phyloP scores from a whole-genome alignment of 1,140 invertebrate genomes.

The Thaumatotibia leucotreta region DNA sequence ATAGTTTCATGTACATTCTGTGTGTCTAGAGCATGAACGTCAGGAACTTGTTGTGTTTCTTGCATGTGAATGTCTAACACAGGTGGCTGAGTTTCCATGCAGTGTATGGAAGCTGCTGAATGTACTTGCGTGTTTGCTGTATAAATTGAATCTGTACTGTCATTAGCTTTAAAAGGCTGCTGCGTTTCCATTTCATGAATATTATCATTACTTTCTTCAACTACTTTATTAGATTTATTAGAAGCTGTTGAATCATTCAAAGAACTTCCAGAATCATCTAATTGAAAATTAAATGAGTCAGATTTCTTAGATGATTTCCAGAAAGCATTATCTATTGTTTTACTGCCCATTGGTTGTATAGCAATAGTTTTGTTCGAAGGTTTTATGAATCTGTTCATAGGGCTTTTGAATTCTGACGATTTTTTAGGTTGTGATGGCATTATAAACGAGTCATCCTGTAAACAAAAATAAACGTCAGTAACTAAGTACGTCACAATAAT shows the following conservation, averaged over 20 bases:
- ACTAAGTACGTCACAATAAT: too few species aligned
- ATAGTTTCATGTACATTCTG: neutral
- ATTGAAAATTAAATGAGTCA: slow-evolving; percentile 38
- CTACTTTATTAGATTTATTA: slow-evolving; percentile 15
- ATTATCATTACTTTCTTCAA: slow-evolving; percentile 18
- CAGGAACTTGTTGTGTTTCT: neutral
- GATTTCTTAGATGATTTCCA: slow-evolving; percentile 54
- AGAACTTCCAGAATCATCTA: slow-evolving; percentile 33
- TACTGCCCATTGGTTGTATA: slow-evolving; percentile 41
- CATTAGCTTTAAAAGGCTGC: slow-evolving; percentile 19
- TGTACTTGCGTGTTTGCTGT: slow-evolving; percentile 21
- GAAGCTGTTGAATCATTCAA: slow-evolving; percentile 23
- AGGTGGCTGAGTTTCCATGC: slow-evolving; percentile 39
- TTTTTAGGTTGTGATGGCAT: slow-evolving; percentile 41
- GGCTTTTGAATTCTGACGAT: slow-evolving; percentile 27
- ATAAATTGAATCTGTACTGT: slow-evolving; percentile 25
- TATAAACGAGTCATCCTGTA: slow-evolving; percentile 62
- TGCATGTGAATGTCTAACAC: neutral
- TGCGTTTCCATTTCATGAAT: slow-evolving; percentile 40
- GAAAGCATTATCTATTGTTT: slow-evolving; percentile 50
- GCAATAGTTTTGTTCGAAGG: slow-evolving; percentile 35
- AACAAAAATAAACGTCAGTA: slow-evolving; percentile 25
- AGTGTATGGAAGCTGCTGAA: slow-evolving; percentile 28
- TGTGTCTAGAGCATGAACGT: neutral
- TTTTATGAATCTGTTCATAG: slow-evolving; percentile 43